phyloP scores from a whole-genome alignment of 2,888 invertebrate genomes.

The Scaptomyza caliginosa region DNA sequence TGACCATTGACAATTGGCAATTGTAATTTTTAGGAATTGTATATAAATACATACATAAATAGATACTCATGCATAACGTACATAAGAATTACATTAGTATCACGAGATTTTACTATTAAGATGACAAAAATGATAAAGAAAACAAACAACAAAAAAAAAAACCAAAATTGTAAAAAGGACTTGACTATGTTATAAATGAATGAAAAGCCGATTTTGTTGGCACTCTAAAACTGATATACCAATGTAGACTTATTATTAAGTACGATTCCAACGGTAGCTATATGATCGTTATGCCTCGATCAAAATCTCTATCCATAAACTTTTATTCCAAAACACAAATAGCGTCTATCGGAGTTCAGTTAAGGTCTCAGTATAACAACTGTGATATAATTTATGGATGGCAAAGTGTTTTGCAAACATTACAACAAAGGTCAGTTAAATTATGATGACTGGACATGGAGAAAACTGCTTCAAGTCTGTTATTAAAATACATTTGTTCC shows the following conservation, averaged over 20 bases:
- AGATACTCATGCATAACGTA: slow-evolving; percentile 33
- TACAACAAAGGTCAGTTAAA: neutral
- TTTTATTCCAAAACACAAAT: slow-evolving; percentile 1
- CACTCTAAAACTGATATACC: slow-evolving; percentile 30
- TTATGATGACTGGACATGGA: neutral
- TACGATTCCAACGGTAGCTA: slow-evolving; percentile 30
- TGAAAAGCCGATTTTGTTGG: slow-evolving; percentile 34
- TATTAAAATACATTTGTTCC: slow-evolving; percentile 6
- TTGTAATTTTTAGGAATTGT: slow-evolving; percentile 62
- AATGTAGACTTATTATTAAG: slow-evolving; percentile 40
- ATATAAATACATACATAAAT: slow-evolving; percentile 44
- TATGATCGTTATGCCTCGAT: slow-evolving; percentile 24
- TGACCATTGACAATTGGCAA: slow-evolving; percentile 30
- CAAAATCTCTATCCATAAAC: slow-evolving; percentile 1
- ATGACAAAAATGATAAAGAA: too few relatives aligned
- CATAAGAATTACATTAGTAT: slow-evolving; percentile 47
- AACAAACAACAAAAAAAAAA: too few relatives aligned
- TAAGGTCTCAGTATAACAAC: slow-evolving; percentile 44
- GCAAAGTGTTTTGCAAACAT: neutral
- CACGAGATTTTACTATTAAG: slow-evolving; percentile 45
- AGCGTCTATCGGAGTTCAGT: slow-evolving; percentile 33
- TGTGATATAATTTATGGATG: slow-evolving; percentile 46
- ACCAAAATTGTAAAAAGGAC: slow-evolving; percentile 65
- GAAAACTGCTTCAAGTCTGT: neutral
- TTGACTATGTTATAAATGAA: slow-evolving; percentile 56